These are phyloP conservation scores for Drosophila nr. perissopoda DNA, from an alignment of 2,888 invertebrate species.

Conservation along the genomic window DNA sequence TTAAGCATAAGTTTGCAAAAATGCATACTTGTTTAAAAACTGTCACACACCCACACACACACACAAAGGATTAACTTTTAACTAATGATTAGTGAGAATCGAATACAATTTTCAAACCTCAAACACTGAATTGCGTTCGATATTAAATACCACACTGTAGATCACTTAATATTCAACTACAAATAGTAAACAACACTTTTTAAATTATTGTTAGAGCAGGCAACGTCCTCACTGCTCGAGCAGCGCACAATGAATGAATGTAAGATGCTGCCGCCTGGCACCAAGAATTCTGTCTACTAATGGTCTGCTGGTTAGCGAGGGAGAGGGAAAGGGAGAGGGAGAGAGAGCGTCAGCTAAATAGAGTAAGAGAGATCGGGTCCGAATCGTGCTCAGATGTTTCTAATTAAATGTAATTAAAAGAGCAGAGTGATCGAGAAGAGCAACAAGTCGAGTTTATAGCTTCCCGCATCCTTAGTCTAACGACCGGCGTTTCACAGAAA, in stretches of 20 bases:
- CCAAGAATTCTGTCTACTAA: slow-evolving; percentile 36
- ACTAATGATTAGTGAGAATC: slow-evolving; percentile 8
- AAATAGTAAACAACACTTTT: slow-evolving; percentile 18
- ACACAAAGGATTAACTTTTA: background rate
- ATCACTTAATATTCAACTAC: background rate
- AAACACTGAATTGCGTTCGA: slow-evolving; percentile 13
- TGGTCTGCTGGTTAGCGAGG: slow-evolving; percentile 13
- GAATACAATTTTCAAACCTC: background rate
- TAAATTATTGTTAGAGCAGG: slow-evolving; percentile 23
- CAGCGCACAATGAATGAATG: slow-evolving; percentile 57
- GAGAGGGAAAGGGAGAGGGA: background rate
- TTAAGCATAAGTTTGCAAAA: background rate
- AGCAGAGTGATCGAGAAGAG: slow-evolving; percentile 35
- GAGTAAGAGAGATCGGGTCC: background rate
- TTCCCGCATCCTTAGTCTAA: slow-evolving; percentile 45
- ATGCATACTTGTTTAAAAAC: slow-evolving; percentile 7
- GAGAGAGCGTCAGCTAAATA: background rate
- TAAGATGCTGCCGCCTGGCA: slow-evolving; percentile 54
- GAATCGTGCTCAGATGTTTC: slow-evolving; percentile 53
- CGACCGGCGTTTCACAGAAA: slow-evolving; percentile 8
- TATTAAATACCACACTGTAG: background rate
- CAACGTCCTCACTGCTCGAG: slow-evolving; percentile 71
- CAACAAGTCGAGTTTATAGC: slow-evolving; percentile 20
- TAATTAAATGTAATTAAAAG: slow-evolving; percentile 65
- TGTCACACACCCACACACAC: slow-evolving; percentile 21